Evolutionary conservation across 2,113 vertebrate species (phyloP), one percentile per base, ranked within the genome.

Genomic region (Hassar affinis): DNA sequence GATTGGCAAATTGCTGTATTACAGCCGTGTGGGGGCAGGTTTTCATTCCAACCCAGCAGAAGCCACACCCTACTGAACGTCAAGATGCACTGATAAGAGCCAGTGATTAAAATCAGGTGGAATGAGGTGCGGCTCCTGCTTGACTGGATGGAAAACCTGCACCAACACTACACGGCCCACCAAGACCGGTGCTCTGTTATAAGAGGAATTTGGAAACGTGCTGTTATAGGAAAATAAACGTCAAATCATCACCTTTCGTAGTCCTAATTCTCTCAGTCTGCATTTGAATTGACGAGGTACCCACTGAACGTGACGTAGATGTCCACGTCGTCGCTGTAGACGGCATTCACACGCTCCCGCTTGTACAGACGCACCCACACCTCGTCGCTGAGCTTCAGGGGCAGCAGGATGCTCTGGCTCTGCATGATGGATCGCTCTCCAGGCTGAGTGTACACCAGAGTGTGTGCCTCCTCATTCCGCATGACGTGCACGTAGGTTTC

Each of bases 351-450:
- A 0, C 96, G 80, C 89, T 98, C 94, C 0, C 95, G 90, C 90
- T 97, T 98, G 92, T 96, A 98, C 75, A 98, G 96, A 2, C 96
- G 93, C 52, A 96, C 96, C 97, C 97, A 99, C 66, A 98, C 94
- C 84, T 94, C 93, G 85, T 98, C 96, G 0, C 93, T 94, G 1
- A 93, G 93, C 61, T 90, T 93, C 81, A 98, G 94, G 9, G 94
- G 87, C 88, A 98, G 86, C 96, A 98, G 96, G 49, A 98, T 92
- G 10, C 97, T 99, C 92, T 98, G 97, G 86, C 97, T 98, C 93
- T 99, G 97, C 97, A 98, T 98, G 92, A 99, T 97, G 92, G 97
- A 98, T 72, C 97, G 93, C 87, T 98, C 96, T 0, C 96, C 97
- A 88, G 97, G 97, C 80, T 99, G 97, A 0, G 96, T 95, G 0